These are phyloP conservation scores for Gobio occitaniae DNA, from an alignment of 2,797 vertebrate species.

Conservation along the genomic window DNA sequence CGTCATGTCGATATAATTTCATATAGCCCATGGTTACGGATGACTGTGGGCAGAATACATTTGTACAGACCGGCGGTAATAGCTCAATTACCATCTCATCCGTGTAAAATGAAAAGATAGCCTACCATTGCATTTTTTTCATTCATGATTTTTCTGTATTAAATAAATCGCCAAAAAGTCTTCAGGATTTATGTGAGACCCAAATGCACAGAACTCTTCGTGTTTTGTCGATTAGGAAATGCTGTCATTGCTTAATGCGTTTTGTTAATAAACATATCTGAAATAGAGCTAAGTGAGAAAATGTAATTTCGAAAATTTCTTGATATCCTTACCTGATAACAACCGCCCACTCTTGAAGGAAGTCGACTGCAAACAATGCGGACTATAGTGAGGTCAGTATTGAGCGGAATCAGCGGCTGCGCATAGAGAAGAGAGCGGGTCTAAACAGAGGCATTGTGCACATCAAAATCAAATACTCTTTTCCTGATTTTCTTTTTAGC, in stretches of 20 bases:
- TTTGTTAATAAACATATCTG: neutral
- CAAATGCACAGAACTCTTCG: neutral
- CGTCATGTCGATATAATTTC: neutral
- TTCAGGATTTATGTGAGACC: neutral
- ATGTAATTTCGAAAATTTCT: neutral
- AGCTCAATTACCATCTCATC: neutral
- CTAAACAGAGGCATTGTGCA: neutral
- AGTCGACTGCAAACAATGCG: conserved; percentile 55
- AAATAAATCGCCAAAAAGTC: neutral
- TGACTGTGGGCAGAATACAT: neutral
- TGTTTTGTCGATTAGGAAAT: neutral
- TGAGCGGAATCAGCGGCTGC: conserved; percentile 44
- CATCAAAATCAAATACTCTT: neutral
- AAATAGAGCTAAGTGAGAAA: neutral
- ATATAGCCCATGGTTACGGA: neutral
- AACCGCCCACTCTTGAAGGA: conserved; percentile 38
- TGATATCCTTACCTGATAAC: conserved; percentile 50
- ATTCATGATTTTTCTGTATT: neutral
- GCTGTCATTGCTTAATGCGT: no score
- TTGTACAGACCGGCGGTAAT: neutral
- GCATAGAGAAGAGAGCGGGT: conserved; percentile 43
- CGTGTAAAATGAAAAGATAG: neutral
- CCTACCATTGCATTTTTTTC: neutral
- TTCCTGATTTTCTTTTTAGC: neutral
- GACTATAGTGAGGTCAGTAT: conserved; percentile 38